Evolutionary conservation across 2,888 invertebrate genomes (phyloP).

Genomic region (Julus scandinavius): DNA sequence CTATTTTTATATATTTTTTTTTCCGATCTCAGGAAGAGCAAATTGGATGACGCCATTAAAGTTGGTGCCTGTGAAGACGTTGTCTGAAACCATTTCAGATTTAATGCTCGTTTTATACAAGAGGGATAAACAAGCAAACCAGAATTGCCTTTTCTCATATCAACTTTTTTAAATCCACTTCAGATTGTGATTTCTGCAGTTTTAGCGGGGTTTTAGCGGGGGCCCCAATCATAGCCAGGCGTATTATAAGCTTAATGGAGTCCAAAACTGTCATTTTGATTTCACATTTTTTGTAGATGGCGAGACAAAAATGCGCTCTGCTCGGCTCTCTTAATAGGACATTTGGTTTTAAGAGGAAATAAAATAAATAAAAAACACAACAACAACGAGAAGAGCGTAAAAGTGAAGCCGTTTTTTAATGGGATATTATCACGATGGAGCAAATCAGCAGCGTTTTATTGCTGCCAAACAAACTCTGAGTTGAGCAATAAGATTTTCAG

Average conservation of each 20-base stretch:
- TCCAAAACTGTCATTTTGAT: constrained; percentile 33
- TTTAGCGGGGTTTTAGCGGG: not conserved
- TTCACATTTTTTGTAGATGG: constrained; percentile 15
- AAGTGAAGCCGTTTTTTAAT: constrained; percentile 33
- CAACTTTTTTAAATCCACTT: constrained; percentile 25
- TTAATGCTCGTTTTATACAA: constrained; percentile 26
- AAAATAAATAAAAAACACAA: constrained; percentile 18
- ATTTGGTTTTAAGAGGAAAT: constrained; percentile 33
- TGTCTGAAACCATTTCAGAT: constrained; percentile 25
- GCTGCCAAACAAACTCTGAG: constrained; percentile 39
- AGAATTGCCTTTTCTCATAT: constrained; percentile 33
- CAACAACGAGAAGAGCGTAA: not conserved
- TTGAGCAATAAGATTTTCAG: constrained; percentile 40
- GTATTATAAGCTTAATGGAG: constrained; percentile 33
- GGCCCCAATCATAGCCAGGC: not conserved
- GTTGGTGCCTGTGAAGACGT: not conserved
- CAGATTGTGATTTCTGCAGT: constrained; percentile 33
- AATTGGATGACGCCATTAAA: constrained; percentile 33
- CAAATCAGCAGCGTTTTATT: constrained; percentile 4
- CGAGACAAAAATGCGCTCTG: constrained; percentile 1
- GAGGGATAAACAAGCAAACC: constrained; percentile 27
- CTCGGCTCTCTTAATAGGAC: constrained; percentile 6
- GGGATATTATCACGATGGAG: constrained; percentile 14
- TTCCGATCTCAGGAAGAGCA: not conserved
- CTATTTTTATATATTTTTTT: not conserved